phyloP scores from a whole-genome alignment of 2,113 vertebrate genomes.

The Pyrgilauda ruficollis region DNA sequence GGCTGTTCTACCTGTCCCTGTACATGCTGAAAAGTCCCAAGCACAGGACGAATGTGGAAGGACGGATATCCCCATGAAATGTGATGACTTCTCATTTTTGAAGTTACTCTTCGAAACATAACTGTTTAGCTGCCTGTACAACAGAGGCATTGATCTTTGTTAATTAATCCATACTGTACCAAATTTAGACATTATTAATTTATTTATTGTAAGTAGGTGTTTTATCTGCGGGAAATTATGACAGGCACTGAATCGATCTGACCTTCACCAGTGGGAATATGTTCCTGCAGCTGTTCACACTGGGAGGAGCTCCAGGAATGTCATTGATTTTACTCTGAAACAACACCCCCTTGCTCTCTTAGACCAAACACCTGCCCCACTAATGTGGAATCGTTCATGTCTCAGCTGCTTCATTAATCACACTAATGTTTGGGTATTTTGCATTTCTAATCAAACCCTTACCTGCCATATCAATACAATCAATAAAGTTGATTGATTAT shows the following conservation, averaged over 20 bases:
- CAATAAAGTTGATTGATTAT: slow-evolving; percentile 2
- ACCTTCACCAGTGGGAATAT: neutral
- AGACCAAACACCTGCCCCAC: neutral
- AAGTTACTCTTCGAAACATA: neutral
- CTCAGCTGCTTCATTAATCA: slow-evolving; percentile 21
- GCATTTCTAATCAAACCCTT: neutral
- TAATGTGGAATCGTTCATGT: neutral
- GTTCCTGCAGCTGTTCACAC: neutral
- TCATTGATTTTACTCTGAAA: neutral
- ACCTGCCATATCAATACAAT: neutral
- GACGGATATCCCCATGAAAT: neutral
- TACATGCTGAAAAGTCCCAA: neutral
- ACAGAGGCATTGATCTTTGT: neutral
- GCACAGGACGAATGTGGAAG: fast-evolving
- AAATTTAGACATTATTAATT: neutral
- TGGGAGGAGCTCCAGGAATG: neutral
- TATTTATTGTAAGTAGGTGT: neutral
- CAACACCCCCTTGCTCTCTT: neutral
- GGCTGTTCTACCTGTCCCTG: neutral
- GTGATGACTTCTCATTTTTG: neutral
- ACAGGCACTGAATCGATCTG: neutral
- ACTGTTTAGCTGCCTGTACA: neutral
- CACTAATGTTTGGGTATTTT: neutral
- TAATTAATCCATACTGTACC: neutral
- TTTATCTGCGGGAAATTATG: neutral